Conservation (phyloP, 2,888 invertebrate species). For the Coronaproctus castanopsis region DNA sequence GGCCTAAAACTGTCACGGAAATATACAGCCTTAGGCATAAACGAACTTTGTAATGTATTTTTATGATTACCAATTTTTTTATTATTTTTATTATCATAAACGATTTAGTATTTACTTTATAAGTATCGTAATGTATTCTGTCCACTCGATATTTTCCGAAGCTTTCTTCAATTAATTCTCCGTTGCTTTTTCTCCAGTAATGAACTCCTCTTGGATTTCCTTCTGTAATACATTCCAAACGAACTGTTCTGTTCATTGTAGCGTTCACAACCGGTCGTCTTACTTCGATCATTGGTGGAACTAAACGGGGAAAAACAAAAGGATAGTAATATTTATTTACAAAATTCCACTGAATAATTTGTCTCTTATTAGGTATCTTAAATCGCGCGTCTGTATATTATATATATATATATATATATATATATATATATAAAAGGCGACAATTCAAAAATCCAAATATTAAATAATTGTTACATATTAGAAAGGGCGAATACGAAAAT, state of each 20-base stretch:
- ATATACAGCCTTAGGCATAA: no score
- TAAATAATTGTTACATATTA: no score
- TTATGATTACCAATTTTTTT: no score
- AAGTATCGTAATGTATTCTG: constrained; percentile 3
- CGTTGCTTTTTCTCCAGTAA: constrained; percentile 66
- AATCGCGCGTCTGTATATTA: no score
- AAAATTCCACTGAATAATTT: no score
- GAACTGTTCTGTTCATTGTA: constrained; percentile 43
- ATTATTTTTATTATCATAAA: no score
- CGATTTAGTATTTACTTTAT: constrained; percentile 9
- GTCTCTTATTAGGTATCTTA: no score
- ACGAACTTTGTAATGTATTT: no score
- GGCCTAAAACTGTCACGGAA: not conserved
- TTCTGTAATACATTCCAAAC: constrained; percentile 66
- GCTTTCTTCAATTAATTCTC: constrained; percentile 27
- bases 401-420: no score
- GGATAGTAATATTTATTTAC: not conserved
- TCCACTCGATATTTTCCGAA: not conserved
- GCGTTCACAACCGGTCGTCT: constrained; percentile 53
- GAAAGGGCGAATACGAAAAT: no score
- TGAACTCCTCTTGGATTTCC: constrained; percentile 68
- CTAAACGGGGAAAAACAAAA: constrained; percentile 31
- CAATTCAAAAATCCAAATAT: no score
- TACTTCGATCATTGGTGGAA: constrained; percentile 64
- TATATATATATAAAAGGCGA: no score